phyloP scores from a whole-genome alignment of 2,888 invertebrate species.

The Eupithecia subfuscata region DNA sequence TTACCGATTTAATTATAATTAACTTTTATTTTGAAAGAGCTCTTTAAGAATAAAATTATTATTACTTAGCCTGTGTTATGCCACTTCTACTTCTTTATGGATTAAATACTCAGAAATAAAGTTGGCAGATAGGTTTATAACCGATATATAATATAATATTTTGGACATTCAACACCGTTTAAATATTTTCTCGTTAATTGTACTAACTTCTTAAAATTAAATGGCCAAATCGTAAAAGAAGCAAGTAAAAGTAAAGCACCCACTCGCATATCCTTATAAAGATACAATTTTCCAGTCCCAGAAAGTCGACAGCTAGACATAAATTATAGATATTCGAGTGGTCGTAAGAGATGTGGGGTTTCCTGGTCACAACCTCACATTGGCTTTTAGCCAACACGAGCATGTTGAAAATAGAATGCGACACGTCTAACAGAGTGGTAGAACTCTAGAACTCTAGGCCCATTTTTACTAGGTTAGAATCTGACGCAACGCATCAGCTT shows the following conservation, averaged over 20 bases:
- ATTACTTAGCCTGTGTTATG: not conserved
- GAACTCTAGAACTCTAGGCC: not conserved
- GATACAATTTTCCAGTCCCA: not conserved
- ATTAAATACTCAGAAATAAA: not conserved
- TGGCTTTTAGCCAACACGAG: constrained; percentile 24
- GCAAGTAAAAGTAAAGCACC: not conserved
- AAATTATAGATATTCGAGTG: constrained; percentile 19
- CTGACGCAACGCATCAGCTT: too few relatives aligned
- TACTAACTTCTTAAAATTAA: too few relatives aligned
- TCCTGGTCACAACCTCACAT: constrained; percentile 23
- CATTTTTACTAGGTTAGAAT: not conserved
- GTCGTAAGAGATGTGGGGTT: constrained; percentile 22
- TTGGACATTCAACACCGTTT: too few relatives aligned
- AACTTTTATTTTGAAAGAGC: not conserved
- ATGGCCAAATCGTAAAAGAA: too few relatives aligned
- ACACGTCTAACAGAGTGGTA: constrained; percentile 22
- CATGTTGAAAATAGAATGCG: constrained; percentile 19
- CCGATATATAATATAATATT: too few relatives aligned
- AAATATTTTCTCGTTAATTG: too few relatives aligned
- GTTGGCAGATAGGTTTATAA: too few relatives aligned
- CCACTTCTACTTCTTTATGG: not conserved
- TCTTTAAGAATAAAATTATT: not conserved
- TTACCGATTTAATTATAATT: constrained; percentile 1
- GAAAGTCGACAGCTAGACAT: constrained; percentile 4
- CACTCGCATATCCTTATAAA: not conserved